Conservation (phyloP, 2,888 invertebrate genomes). For the Drosophila recens region DNA sequence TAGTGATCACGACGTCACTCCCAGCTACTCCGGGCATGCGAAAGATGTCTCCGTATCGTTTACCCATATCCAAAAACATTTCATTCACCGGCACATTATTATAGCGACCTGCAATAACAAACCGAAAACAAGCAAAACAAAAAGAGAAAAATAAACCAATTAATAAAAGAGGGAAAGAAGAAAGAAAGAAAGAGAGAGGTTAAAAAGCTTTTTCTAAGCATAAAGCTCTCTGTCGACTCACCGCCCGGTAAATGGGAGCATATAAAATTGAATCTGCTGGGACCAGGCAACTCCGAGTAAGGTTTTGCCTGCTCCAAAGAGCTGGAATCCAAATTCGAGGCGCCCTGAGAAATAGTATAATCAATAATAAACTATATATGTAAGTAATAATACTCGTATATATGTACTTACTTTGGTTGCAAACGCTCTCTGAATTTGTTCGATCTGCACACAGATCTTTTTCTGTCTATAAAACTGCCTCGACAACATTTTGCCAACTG, state of each 20-base stretch:
- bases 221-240: slow-evolving; percentile 42
- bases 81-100: slow-evolving; percentile 50
- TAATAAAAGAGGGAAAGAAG: too few species aligned
- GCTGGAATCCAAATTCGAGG: not conserved
- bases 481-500: slow-evolving; percentile 70
- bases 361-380: not conserved
- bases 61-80: slow-evolving; percentile 60
- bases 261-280: slow-evolving; percentile 67
- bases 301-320: slow-evolving; percentile 70
- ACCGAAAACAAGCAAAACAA: not conserved
- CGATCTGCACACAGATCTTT: slow-evolving; percentile 30
- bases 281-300: slow-evolving; percentile 77
- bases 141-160: too few species aligned
- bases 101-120: slow-evolving; percentile 58
- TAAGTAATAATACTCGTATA: not conserved
- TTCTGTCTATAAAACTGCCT: slow-evolving; percentile 28
- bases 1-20: slow-evolving; percentile 83
- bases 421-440: slow-evolving; percentile 23
- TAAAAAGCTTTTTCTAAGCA: slow-evolving; percentile 13
- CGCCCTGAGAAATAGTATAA: slow-evolving; percentile 25
- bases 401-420: slow-evolving; percentile 30
- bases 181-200: not conserved
- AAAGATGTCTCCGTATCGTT: slow-evolving; percentile 84
- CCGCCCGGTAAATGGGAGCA: slow-evolving; percentile 79
- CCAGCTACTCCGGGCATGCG: slow-evolving; percentile 84